These are phyloP conservation scores for Coecobrya sp. DNA, from an alignment of 2,888 invertebrate genomes.

Conservation along the genomic window DNA sequence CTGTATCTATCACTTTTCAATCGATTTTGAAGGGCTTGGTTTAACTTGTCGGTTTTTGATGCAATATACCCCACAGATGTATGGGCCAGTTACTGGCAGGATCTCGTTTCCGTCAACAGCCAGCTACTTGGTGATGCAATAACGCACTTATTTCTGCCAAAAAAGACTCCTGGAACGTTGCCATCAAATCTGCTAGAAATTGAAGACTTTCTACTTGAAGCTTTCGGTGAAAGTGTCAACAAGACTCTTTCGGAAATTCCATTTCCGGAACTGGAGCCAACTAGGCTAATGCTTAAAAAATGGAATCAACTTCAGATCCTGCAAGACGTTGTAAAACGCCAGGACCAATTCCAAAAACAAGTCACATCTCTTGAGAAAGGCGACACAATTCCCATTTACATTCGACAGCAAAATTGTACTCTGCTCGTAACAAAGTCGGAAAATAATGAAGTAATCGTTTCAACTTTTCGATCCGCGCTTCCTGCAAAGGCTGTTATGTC, in stretches of 20 bases:
- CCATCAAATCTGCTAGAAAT: constrained; percentile 19
- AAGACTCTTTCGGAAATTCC: not conserved
- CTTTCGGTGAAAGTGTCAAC: not conserved
- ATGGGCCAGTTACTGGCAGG: too few species aligned
- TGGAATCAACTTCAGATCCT: constrained; percentile 33
- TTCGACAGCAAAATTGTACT: constrained; percentile 56
- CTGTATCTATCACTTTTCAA: too few species aligned
- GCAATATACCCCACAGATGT: too few species aligned
- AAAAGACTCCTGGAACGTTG: constrained; percentile 1
- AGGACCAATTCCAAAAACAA: constrained; percentile 7
- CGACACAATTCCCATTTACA: constrained; percentile 33
- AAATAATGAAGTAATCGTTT: not conserved
- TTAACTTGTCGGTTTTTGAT: too few species aligned
- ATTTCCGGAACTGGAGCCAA: not conserved
- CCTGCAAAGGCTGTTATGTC: constrained; percentile 52
- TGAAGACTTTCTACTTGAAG: constrained; percentile 11
- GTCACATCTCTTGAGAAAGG: not conserved
- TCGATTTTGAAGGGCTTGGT: too few species aligned
- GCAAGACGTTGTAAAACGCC: not conserved
- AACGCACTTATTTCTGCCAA: constrained; percentile 33
- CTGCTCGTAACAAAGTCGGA: not conserved
- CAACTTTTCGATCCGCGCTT: constrained; percentile 51
- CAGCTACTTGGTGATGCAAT: not conserved
- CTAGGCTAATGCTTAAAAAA: not conserved
- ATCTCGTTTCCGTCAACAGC: too few species aligned